Base-by-base conservation (phyloP, 2,888 invertebrate species). In the Drosophila fungiperda region DNA sequence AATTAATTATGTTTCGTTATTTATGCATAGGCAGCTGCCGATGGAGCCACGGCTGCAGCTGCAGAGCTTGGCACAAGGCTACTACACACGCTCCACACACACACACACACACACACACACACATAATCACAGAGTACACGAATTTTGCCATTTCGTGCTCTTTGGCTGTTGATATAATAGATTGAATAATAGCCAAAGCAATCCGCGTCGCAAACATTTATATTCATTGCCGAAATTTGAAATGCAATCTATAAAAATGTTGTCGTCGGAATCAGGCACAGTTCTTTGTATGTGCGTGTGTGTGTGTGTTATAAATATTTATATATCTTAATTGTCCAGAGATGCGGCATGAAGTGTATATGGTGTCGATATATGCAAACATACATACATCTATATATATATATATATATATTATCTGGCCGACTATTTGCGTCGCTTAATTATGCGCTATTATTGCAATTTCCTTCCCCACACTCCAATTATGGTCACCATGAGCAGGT, bases 1-100 rank as follows among this genome's bases (percentile, higher is more conserved):
- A 87, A 87, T 87, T 87, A 87, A 87, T 87, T 88, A 88, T 87
- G 87, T 86, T 87, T 82, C 55, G 84, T 76, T 87, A 85, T 85
- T 87, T 85, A 85, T 85, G 85, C 85, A 87, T 81, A 77, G 83
- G 68, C 65, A 70, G 70, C 66, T 73, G 69, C 38, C n/a, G 42
- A 53, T 53, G 26, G 33, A 29, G 11, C 49, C 40, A n/a, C 26
- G n/a, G 40, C 54, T 26, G 58, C n/a, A 36, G 54, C 61, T 50
- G 32, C 42, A 45, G 53, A 53, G 38, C 23, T 4, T 45, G 64
- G 65, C 69, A 74, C 67, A 60, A 66, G 59, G 50, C 76, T 63
- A 26, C 65, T 61, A 67, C 63, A 63, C 61, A 29, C 29, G 36
- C 65, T 69, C 35, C 26, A 15, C 12, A 55, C 55, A 8, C 23